phyloP scores from a whole-genome alignment of 1,140 invertebrate species.

The Drosophila sp. region DNA sequence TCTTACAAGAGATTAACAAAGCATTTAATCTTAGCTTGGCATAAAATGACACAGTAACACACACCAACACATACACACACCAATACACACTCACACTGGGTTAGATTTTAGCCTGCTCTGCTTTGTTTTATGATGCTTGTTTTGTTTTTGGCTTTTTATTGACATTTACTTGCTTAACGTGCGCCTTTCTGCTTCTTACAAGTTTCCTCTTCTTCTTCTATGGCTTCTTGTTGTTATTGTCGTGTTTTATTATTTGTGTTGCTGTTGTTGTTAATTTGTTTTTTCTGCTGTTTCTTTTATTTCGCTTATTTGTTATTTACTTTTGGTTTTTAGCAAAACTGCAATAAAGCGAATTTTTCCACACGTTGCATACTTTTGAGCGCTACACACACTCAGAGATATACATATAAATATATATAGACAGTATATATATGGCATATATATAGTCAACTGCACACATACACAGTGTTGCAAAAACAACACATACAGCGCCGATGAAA shows the following conservation, averaged over 20 bases:
- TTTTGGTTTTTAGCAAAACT: constrained; percentile 62
- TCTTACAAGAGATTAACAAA: constrained; percentile 72
- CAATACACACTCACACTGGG: background rate
- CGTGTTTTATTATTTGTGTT: constrained; percentile 49
- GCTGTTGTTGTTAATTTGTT: constrained; percentile 39
- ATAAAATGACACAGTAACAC: constrained; percentile 49
- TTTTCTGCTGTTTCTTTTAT: constrained; percentile 28
- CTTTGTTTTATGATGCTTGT: constrained; percentile 37
- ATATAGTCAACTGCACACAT: no score
- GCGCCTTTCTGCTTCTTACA: constrained; percentile 49
- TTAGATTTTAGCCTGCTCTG: constrained; percentile 36
- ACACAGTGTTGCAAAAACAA: constrained; percentile 27
- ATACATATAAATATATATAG: no score
- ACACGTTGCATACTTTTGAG: constrained; percentile 77
- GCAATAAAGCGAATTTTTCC: constrained; percentile 79
- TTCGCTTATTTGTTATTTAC: constrained; percentile 17
- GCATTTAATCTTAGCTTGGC: constrained; percentile 75
- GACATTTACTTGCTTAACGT: constrained; percentile 78
- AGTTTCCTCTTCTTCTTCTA: constrained; percentile 22
- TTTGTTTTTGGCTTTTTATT: constrained; percentile 56
- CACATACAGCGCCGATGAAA: constrained; percentile 45
- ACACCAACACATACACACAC: constrained; percentile 8
- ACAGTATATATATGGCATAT: no score
- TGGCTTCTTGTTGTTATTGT: constrained; percentile 59
- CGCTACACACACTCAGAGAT: constrained; percentile 50